Base-by-base conservation (phyloP, 2,113 vertebrate species). In the Spea multiplicata region DNA sequence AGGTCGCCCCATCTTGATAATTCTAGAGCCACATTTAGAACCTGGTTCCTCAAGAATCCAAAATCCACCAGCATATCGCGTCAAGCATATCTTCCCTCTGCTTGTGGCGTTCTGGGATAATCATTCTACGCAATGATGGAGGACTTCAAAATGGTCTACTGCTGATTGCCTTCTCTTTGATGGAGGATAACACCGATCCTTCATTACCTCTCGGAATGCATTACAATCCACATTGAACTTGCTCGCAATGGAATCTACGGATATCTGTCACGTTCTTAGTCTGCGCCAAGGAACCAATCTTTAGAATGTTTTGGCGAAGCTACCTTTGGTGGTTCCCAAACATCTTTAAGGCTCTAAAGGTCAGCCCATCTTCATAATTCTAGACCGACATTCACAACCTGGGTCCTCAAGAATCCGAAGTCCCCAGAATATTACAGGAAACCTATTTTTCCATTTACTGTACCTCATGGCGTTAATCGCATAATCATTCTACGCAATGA, bases 91-190 rank as follows among this genome's bases (percentile, higher is more conserved):
- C 12, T 61, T 48, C 4, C 62, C 4, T 47, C 7, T 61, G 72
- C 57, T 59, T 46, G 59, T 44, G 53, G 66, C 8, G 9, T 17
- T 50, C 45, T 70, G 45, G 8, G 4, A 70, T 49, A 70, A 77
- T 77, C 53, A 77, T 16, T 6, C 55, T 9, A 16, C 8, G 10
- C 55, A 14, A 46, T 6, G 13, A 10, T 16, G 16, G 17, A 5
- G 46, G 16, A 70, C 75, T 70, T 46, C 47, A 57, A 17, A 10
- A 50, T 64, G 7, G 6, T 14, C 14, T 17, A 49, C 50, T 16
- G 44, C 48, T 70, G 75, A 77, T 77, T 77, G 53, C 75, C 44
- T 77, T 77, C 75, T 61, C 53, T 30, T 66, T 17, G 44, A 57
- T 69, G 48, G 44, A 8, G 5, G 44, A 14, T 67, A 14, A 75